These are phyloP conservation scores for Corythornis madagascariensis DNA, from an alignment of 2,113 vertebrate genomes.

Conservation along the genomic window DNA sequence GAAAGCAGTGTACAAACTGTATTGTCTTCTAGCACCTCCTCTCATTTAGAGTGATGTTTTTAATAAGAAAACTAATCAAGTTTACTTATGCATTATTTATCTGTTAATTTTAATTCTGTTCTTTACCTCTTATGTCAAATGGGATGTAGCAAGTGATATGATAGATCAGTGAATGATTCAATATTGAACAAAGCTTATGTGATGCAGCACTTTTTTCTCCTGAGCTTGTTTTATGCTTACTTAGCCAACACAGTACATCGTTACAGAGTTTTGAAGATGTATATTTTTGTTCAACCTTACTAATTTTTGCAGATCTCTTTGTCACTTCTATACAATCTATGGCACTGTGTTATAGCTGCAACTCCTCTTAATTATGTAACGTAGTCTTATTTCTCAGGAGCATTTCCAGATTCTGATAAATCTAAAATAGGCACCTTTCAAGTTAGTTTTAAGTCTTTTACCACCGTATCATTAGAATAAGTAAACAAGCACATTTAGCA, in stretches of 20 bases:
- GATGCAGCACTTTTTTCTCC: conserved; percentile 68
- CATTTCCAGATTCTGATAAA: background rate
- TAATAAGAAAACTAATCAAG: conserved; percentile 96
- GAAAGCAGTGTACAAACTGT: conserved; percentile 91
- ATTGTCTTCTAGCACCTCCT: conserved; percentile 93
- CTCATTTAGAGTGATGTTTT: conserved; percentile 93
- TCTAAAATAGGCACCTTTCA: background rate
- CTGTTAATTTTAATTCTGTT: conserved; percentile 75
- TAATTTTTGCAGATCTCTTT: conserved; percentile 2
- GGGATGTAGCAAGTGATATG: conserved; percentile 72
- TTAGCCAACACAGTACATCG: conserved; percentile 45
- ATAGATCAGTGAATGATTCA: conserved; percentile 72
- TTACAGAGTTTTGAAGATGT: conserved; percentile 37
- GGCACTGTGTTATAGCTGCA: accelerated
- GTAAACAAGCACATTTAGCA: background rate
- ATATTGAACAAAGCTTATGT: conserved; percentile 68
- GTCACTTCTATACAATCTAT: background rate
- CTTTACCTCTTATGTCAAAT: conserved; percentile 73
- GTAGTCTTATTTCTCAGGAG: background rate
- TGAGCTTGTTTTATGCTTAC: conserved; percentile 58
- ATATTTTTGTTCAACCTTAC: conserved; percentile 37
- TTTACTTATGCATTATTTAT: conserved; percentile 86
- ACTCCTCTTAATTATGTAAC: background rate
- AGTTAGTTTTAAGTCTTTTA: conserved; percentile 16
- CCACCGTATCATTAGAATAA: background rate